Evolutionary conservation across 2,113 vertebrate species (phyloP), one percentile per base, ranked within the genome.

Genomic region (Channa argus): DNA sequence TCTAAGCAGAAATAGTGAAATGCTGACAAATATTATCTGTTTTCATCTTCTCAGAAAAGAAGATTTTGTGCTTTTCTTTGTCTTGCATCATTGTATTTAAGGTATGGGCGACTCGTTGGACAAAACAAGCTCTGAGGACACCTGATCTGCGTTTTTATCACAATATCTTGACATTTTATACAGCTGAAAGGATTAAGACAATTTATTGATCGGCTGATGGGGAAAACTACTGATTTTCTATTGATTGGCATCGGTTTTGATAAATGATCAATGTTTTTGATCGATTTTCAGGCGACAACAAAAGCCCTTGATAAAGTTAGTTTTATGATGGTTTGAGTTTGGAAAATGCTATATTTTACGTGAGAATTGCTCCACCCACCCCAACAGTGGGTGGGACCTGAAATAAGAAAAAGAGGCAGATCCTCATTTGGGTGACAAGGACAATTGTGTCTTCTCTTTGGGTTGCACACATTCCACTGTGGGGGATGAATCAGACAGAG

Each of bases 401-500:
- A 63, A 62, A 74, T 87, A 37, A 76, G 67, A 71, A 24, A 24
- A 79, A 76, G 67, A 69, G 9, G 46, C 79, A 82, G 74, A 84
- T 78, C 66, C 34, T 83, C 73, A 59, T 79, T 71, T 77, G 38
- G 71, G 74, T 73, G 79, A 83, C 74, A 64, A 50, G 59, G 69
- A 75, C 80, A 77, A 69, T 79, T 67, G 76, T 38, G 55, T 14
- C 77, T 70, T 79, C 58, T 80, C 66, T 84, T 82, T 83, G 81
- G 77, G 70, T 74, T 90, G 70, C 55, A 74, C 69, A 49, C 50
- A 33, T 82, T 86, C 77, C 88, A 89, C 86, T 77, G 80, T 88
- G 86, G 89, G 83, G 82, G 89, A 84, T 71, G 77, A 86, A 91
- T 89, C 88, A 90, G 87, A 90, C 77, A 93, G 92, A 94, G 96